Percentiles rank a stretch among this genome's conserved stretches.
These are phyloP conservation scores for Mus pahari DNA, from an alignment of 2,113 vertebrate species.

Conservation along the genomic window DNA sequence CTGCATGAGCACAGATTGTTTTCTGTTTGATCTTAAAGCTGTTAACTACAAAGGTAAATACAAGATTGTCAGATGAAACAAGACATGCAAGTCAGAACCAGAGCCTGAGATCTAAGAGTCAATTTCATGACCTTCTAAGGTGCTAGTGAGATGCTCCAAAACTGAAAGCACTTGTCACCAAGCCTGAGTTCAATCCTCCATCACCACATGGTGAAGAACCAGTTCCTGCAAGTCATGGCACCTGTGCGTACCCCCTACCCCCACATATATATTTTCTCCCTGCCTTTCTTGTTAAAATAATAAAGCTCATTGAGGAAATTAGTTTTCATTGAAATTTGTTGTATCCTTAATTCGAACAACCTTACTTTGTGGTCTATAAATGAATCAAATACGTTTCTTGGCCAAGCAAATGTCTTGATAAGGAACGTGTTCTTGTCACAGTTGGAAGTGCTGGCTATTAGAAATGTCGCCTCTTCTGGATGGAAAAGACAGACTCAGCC, in stretches of 20 bases:
- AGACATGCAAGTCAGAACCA: background rate
- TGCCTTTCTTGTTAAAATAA: background rate
- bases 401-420: constrained; percentile 22
- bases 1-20: background rate
- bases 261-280: background rate
- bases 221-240: background rate
- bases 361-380: background rate
- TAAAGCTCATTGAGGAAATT: constrained; percentile 11
- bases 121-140: background rate
- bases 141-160: no score
- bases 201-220: background rate
- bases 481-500: constrained; percentile 32
- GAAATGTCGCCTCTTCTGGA: constrained; percentile 51
- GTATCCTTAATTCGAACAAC: background rate
- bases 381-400: constrained; percentile 17
- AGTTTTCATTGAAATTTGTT: constrained; percentile 28
- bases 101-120: background rate
- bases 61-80: background rate
- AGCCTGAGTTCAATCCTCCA: background rate
- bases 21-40: constrained; percentile 9
- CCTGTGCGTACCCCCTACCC: no score
- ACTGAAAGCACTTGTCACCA: background rate
- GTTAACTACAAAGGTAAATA: background rate
- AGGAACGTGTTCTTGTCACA: background rate
- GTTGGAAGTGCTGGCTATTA: background rate